phyloP scores from a whole-genome alignment of 2,797 vertebrate species.

The Propithecus perrieri region DNA sequence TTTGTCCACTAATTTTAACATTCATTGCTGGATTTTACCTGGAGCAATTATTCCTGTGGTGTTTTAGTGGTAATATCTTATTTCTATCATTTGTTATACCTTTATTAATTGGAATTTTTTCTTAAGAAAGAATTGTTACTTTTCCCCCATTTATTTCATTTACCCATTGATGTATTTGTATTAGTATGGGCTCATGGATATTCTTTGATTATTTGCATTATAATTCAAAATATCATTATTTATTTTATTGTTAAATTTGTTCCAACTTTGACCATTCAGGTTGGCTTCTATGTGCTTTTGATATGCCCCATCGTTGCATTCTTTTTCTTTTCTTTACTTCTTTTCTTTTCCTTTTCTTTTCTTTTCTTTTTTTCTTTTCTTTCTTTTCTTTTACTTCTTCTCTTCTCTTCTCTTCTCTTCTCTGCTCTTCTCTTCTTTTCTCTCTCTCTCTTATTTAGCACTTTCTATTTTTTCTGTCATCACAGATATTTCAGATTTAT shows the following conservation, averaged over 20 bases:
- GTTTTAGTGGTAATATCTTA: background rate
- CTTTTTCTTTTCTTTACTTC: too few species aligned
- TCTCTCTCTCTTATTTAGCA: background rate
- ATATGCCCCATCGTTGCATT: background rate
- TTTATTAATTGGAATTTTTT: background rate
- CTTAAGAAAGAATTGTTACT: background rate
- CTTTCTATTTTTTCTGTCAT: background rate
- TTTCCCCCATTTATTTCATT: background rate
- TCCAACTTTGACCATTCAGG: background rate
- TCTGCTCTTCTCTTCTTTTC: too few species aligned
- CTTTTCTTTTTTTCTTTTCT: too few species aligned
- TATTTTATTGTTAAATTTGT: background rate
- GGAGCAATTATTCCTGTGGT: background rate
- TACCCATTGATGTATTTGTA: background rate
- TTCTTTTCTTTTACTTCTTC: too few species aligned
- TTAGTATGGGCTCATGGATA: background rate
- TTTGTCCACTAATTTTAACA: background rate
- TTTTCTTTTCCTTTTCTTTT: too few species aligned
- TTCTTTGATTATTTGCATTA: background rate
- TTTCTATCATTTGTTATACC: background rate
- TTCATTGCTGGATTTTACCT: background rate
- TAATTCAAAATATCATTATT: background rate
- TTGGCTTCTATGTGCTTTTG: background rate
- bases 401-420: background rate
- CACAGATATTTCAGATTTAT: background rate